These are phyloP conservation scores for Macrobrachium nipponense DNA, from an alignment of 1,140 invertebrate species.

Conservation along the genomic window DNA sequence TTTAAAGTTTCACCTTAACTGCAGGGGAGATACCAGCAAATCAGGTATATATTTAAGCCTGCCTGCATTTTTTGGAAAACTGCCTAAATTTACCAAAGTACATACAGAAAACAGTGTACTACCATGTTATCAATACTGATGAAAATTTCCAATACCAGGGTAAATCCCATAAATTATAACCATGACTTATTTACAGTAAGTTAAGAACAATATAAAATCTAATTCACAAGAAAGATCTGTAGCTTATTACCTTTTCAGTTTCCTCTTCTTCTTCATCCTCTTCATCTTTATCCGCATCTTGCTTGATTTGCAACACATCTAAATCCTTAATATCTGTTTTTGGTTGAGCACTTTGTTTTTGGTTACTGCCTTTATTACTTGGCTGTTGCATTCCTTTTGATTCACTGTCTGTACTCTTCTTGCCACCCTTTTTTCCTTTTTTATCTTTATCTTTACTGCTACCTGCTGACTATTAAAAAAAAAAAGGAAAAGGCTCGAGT, in stretches of 20 bases:
- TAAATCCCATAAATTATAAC: no score
- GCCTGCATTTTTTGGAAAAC: no score
- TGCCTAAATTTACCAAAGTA: no score
- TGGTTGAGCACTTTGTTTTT: not conserved
- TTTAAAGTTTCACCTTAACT: no score
- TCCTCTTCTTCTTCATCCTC: constrained; percentile 26
- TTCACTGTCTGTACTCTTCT: constrained; percentile 5
- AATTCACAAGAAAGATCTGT: not conserved
- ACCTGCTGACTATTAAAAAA: constrained; percentile 33
- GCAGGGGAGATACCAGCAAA: no score
- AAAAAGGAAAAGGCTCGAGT: not conserved
- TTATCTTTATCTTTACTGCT: constrained; percentile 37
- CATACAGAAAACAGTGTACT: no score
- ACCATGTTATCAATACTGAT: no score
- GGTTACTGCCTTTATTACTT: not conserved
- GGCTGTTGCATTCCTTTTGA: not conserved
- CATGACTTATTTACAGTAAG: no score
- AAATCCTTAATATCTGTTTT: not conserved
- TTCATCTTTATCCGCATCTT: not conserved
- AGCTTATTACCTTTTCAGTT: constrained; percentile 13
- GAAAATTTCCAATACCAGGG: no score
- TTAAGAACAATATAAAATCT: no score
- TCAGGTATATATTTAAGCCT: no score
- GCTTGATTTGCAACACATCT: not conserved
- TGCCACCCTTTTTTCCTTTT: constrained; percentile 36